Conservation (phyloP, 2,888 invertebrate genomes). For the Drymonia ruficornis region DNA sequence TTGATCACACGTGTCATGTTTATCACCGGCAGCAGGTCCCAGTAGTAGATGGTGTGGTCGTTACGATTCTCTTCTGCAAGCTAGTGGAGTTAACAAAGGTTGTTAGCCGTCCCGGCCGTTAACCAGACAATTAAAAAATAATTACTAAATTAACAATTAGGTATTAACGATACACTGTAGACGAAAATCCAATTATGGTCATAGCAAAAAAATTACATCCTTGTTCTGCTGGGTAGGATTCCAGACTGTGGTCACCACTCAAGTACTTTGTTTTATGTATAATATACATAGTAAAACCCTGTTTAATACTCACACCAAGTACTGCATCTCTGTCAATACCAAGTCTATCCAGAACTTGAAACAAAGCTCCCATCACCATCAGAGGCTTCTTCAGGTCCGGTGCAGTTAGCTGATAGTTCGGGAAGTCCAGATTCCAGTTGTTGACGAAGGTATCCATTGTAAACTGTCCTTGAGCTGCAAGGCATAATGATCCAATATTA, state of each 20-base stretch:
- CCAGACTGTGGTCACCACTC: too few relatives aligned
- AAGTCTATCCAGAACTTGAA: constrained; percentile 62
- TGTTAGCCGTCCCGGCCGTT: too few relatives aligned
- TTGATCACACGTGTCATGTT: constrained; percentile 68
- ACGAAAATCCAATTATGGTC: too few relatives aligned
- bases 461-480: constrained; percentile 36
- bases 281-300: too few relatives aligned
- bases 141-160: too few relatives aligned
- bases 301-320: constrained; percentile 50
- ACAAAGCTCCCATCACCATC: constrained; percentile 63
- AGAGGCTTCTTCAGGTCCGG: constrained; percentile 66
- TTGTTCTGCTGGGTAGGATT: too few relatives aligned
- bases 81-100: constrained; percentile 22
- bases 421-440: constrained; percentile 67
- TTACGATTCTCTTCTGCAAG: constrained; percentile 59
- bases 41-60: constrained; percentile 66
- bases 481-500: neutral
- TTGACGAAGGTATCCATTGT: constrained; percentile 55
- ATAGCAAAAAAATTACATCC: too few relatives aligned
- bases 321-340: constrained; percentile 67
- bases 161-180: too few relatives aligned
- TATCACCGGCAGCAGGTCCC: constrained; percentile 70
- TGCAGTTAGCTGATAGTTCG: constrained; percentile 52
- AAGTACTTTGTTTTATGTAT: too few relatives aligned
- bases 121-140: too few relatives aligned